Conservation (phyloP, 35 echinoderm and acorn worm genomes). For the Stichopus chloronotus region DNA sequence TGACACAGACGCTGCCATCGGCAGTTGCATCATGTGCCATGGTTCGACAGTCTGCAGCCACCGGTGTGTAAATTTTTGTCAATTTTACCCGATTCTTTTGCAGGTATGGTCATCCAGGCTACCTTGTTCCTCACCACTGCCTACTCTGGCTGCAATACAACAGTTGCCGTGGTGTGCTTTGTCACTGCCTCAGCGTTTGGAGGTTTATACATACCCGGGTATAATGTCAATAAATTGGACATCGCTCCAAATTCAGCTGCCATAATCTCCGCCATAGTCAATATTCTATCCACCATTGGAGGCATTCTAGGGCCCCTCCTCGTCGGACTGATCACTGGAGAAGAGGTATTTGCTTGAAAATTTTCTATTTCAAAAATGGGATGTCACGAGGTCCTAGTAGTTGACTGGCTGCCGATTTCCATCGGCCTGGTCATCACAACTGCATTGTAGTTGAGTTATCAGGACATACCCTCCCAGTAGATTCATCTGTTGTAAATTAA, state of each 20-base stretch:
- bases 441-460: neutral
- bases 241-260: slow-evolving; percentile 30
- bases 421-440: neutral
- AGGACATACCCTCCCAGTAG: neutral
- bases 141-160: slow-evolving; percentile 29
- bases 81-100: neutral
- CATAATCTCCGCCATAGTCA: slow-evolving; percentile 27
- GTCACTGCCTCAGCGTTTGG: neutral
- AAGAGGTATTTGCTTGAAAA: neutral
- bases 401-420: neutral
- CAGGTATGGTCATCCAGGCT: slow-evolving; percentile 33
- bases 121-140: slow-evolving; percentile 22
- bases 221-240: slow-evolving; percentile 44
- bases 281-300: slow-evolving; percentile 9
- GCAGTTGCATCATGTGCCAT: too few relatives aligned
- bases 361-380: neutral
- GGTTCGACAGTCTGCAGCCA: too few relatives aligned
- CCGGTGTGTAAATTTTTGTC: too few relatives aligned
- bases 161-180: slow-evolving; percentile 2
- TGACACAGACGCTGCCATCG: too few relatives aligned
- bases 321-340: slow-evolving; percentile 13
- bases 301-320: slow-evolving; percentile 35
- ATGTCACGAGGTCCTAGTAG: neutral
- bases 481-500: too few relatives aligned
- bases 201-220: slow-evolving; percentile 18